phyloP scores from a whole-genome alignment of 1,140 invertebrate species.

The Chymomyza costata region DNA sequence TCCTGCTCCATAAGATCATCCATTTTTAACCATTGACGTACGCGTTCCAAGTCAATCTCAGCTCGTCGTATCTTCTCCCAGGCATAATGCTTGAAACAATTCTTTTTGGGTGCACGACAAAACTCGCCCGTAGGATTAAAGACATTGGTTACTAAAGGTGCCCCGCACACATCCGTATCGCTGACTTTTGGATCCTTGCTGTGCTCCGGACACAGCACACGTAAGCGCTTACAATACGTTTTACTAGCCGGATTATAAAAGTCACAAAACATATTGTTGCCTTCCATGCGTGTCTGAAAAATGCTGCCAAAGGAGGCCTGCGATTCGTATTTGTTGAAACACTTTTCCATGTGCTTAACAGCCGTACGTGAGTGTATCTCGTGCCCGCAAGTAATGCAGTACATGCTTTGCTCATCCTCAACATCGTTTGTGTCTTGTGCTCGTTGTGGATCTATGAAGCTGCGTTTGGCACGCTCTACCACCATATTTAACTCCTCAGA shows the following conservation, averaged over 20 bases:
- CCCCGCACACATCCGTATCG: conserved; percentile 92
- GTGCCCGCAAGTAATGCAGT: conserved; percentile 97
- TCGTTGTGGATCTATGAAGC: conserved; percentile 79
- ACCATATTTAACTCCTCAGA: conserved; percentile 88
- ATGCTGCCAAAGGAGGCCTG: conserved; percentile 97
- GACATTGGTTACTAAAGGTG: conserved; percentile 89
- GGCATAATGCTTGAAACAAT: conserved; percentile 92
- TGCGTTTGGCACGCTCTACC: conserved; percentile 84
- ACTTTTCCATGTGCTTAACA: conserved; percentile 96
- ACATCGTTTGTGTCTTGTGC: conserved; percentile 77
- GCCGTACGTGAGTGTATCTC: conserved; percentile 92
- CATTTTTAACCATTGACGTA: conserved; percentile 91
- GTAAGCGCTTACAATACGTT: conserved; percentile 96
- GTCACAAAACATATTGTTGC: conserved; percentile 97
- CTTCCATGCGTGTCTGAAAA: conserved; percentile 95
- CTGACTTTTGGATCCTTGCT: conserved; percentile 95
- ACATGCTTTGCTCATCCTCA: conserved; percentile 91
- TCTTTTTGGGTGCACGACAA: conserved; percentile 87
- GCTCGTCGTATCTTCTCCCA: conserved; percentile 97
- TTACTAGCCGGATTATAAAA: conserved; percentile 92
- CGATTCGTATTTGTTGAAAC: conserved; percentile 97
- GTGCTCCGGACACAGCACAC: conserved; percentile 98
- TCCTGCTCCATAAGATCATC: conserved; percentile 98
- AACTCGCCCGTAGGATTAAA: conserved; percentile 85
- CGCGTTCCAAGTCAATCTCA: conserved; percentile 87